Evolutionary conservation across 2,797 vertebrate genomes (phyloP).

Genomic region (Pantherophis alleghaniensis): DNA sequence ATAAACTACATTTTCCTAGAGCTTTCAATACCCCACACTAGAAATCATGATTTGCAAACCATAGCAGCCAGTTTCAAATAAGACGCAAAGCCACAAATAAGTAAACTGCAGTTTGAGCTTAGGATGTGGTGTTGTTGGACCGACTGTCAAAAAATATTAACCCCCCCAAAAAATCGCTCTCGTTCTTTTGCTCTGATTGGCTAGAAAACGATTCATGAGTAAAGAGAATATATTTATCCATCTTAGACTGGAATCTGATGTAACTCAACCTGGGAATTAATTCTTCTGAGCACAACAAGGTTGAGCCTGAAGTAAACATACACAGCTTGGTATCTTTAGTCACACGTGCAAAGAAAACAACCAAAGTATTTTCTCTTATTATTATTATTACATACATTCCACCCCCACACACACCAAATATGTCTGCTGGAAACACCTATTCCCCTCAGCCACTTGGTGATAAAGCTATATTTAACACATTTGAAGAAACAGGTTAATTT

Average conservation of each 20-base stretch:
- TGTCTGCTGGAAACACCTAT: not conserved
- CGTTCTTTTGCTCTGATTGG: not conserved
- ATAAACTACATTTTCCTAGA: not conserved
- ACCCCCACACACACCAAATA: not conserved
- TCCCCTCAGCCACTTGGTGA: not conserved
- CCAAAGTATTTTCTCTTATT: not conserved
- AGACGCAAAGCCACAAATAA: not conserved
- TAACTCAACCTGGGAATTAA: not conserved
- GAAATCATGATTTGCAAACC: not conserved
- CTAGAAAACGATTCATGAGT: not conserved
- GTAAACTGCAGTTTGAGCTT: not conserved
- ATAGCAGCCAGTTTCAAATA: not conserved
- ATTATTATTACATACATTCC: not conserved
- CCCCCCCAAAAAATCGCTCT: not conserved
- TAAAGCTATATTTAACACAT: not conserved
- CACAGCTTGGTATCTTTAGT: not conserved
- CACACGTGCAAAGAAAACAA: not conserved
- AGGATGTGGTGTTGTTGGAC: not conserved
- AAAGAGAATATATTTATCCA: not conserved
- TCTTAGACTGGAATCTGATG: slow-evolving; percentile 1
- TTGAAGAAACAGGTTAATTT: not conserved
- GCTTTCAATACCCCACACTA: not conserved
- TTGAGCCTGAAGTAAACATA: not conserved
- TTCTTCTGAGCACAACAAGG: not conserved
- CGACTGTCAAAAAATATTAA: not conserved